These are phyloP conservation scores for Cardiocondyla obscurior DNA, from an alignment of 1,140 invertebrate species.

Conservation along the genomic window DNA sequence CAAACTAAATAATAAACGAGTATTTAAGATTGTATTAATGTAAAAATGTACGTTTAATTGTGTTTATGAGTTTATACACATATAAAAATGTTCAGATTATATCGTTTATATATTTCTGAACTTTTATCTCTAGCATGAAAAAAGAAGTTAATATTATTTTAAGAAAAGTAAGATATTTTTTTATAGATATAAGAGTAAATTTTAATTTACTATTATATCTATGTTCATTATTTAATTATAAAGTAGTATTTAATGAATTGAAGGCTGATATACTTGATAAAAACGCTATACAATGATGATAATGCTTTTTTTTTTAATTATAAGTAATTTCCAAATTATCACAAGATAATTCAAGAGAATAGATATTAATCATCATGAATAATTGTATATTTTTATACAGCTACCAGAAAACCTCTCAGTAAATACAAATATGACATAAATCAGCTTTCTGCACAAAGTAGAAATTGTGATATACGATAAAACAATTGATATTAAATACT, in stretches of 20 bases:
- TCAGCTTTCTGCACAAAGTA: constrained; percentile 68
- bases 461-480: constrained; percentile 70
- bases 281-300: constrained; percentile 26
- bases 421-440: constrained; percentile 26
- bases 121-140: not conserved
- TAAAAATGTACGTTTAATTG: constrained; percentile 1
- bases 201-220: constrained; percentile 9
- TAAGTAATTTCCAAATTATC: constrained; percentile 44
- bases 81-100: not conserved
- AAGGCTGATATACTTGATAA: constrained; percentile 61
- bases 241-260: constrained; percentile 62
- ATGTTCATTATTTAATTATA: constrained; percentile 51
- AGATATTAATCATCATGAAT: constrained; percentile 45
- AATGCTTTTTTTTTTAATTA: constrained; percentile 39
- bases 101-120: constrained; percentile 31
- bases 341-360: constrained; percentile 14
- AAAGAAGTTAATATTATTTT: constrained; percentile 19
- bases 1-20: not conserved
- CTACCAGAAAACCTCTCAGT: not conserved
- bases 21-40: constrained; percentile 14
- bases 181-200: constrained; percentile 48
- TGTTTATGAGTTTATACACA: not conserved
- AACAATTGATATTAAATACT: constrained; percentile 60
- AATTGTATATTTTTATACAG: constrained; percentile 36
- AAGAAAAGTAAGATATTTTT: constrained; percentile 62